phyloP scores from a whole-genome alignment of 2,797 vertebrate species.

The Platyrinchus mystaceus region DNA sequence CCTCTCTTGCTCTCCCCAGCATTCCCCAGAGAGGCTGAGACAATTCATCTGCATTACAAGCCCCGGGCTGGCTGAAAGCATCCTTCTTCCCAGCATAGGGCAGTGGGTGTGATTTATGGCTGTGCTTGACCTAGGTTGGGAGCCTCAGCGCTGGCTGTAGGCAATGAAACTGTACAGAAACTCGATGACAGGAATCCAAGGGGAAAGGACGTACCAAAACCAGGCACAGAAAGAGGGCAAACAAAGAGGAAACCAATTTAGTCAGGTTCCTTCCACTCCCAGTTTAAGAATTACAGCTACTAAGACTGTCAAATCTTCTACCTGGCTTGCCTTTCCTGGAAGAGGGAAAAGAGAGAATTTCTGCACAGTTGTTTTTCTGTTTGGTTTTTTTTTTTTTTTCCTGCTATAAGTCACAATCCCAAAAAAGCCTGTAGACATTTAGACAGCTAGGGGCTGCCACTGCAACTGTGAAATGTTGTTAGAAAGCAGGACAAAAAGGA shows the following conservation, averaged over 20 bases:
- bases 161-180: background rate
- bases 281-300: background rate
- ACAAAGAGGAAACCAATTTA: background rate
- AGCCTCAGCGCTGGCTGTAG: background rate
- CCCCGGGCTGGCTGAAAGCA: slow-evolving; percentile 13
- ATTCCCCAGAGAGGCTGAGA: background rate
- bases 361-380: background rate
- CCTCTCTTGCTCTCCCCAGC: background rate
- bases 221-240: background rate
- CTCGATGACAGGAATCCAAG: background rate
- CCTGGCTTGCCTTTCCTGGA: background rate
- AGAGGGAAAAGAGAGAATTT: background rate
- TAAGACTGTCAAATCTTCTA: background rate
- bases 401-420: background rate
- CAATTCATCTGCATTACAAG: slow-evolving; percentile 47
- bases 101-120: background rate
- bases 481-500: slow-evolving; percentile 15
- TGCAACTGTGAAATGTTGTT: background rate
- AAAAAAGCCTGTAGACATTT: background rate
- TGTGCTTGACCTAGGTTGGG: background rate
- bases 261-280: background rate
- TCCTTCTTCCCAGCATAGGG: background rate
- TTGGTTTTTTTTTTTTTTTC: background rate
- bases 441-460: background rate
- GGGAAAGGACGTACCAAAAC: background rate